Conservation (phyloP, 2,797 vertebrate genomes). For the Buphagus erythrorhynchus region DNA sequence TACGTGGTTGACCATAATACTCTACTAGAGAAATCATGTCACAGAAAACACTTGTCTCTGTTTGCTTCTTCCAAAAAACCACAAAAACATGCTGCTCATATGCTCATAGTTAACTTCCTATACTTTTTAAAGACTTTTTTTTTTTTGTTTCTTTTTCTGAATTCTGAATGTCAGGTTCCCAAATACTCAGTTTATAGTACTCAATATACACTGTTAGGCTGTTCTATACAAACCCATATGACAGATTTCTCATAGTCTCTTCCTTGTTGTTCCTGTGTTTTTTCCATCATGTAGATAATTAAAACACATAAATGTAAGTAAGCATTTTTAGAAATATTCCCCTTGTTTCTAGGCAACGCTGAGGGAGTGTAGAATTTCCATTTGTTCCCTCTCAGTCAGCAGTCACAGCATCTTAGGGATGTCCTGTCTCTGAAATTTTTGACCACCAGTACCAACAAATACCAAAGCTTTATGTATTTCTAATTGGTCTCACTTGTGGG, state of each 20-base stretch:
- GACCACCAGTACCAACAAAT: background rate
- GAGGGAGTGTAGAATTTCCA: conserved; percentile 1
- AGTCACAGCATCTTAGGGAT: background rate
- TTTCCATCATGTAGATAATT: background rate
- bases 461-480: background rate
- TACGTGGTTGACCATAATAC: accelerated
- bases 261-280: background rate
- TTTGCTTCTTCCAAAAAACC: background rate
- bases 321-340: conserved; percentile 46
- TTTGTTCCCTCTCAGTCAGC: conserved; percentile 1
- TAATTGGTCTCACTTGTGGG: background rate
- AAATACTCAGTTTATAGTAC: background rate
- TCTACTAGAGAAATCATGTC: background rate
- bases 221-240: background rate
- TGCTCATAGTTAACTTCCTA: background rate
- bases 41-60: background rate
- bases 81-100: background rate
- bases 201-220: background rate
- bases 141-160: background rate
- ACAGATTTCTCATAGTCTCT: background rate
- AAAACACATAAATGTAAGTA: conserved; percentile 8
- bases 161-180: background rate
- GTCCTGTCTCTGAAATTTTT: background rate
- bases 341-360: conserved; percentile 71
- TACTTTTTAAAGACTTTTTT: background rate